These are phyloP conservation scores for Thereva nobilitata DNA, from an alignment of 2,888 invertebrate genomes.

Conservation along the genomic window DNA sequence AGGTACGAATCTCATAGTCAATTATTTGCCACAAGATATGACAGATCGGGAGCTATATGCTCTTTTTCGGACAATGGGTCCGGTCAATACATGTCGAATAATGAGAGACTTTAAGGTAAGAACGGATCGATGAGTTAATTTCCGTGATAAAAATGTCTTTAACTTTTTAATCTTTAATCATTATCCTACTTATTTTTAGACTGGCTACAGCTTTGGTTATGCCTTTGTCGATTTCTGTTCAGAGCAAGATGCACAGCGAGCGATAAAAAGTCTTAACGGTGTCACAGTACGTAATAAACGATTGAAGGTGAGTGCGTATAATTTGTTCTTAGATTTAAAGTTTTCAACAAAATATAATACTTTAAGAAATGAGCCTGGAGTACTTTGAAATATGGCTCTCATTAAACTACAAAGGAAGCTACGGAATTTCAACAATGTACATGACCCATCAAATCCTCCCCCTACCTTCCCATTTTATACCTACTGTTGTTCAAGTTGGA, in stretches of 20 bases:
- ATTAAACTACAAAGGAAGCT: too few species aligned
- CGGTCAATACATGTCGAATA: constrained; percentile 86
- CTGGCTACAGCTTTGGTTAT: constrained; percentile 95
- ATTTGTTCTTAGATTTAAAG: neutral
- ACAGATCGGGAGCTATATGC: constrained; percentile 88
- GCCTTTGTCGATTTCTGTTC: constrained; percentile 91
- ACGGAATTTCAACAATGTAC: too few species aligned
- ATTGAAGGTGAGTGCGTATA: constrained; percentile 70
- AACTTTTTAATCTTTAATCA: constrained; percentile 29
- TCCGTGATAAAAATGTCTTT: neutral
- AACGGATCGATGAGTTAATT: constrained; percentile 35
- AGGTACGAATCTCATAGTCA: constrained; percentile 86
- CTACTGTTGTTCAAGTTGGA: too few species aligned
- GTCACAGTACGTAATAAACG: constrained; percentile 87
- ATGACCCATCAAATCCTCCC: too few species aligned
- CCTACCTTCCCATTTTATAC: too few species aligned
- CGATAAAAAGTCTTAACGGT: constrained; percentile 86
- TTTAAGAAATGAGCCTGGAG: too few species aligned
- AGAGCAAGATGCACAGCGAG: constrained; percentile 82
- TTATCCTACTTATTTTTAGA: constrained; percentile 61
- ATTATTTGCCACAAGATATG: constrained; percentile 93
- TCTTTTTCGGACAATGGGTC: constrained; percentile 86
- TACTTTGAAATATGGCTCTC: too few species aligned
- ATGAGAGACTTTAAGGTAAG: constrained; percentile 86
- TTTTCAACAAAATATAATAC: too few species aligned